Percentiles rank a stretch among this genome's conserved stretches.
phyloP scores from a whole-genome alignment of 2,888 invertebrate species.

The Acanthacorydalis orientalis region DNA sequence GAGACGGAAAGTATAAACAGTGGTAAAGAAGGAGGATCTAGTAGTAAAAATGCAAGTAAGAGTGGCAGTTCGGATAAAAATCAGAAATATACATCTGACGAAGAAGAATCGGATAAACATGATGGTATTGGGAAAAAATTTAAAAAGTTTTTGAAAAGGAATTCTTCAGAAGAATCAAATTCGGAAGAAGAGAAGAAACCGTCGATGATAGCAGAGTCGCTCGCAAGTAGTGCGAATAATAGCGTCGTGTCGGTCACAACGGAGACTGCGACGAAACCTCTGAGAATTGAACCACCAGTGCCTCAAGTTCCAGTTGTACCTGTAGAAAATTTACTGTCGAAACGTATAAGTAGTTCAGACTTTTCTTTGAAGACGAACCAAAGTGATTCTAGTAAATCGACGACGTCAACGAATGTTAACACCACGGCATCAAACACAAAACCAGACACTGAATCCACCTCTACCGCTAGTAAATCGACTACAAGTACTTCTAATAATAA shows the following conservation, averaged over 20 bases:
- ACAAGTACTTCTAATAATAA: too few species aligned
- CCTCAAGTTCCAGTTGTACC: slow-evolving; percentile 13
- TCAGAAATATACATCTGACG: slow-evolving; percentile 5
- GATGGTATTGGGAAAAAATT: slow-evolving; percentile 5
- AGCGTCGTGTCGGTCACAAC: slow-evolving; percentile 25
- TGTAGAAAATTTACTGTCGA: slow-evolving; percentile 4
- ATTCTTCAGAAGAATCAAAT: slow-evolving; percentile 12
- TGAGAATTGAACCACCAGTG: slow-evolving; percentile 24
- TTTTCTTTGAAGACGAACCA: not conserved
- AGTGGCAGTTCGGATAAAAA: slow-evolving; percentile 5
- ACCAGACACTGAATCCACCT: not conserved
- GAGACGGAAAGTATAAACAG: too few species aligned
- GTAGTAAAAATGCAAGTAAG: slow-evolving; percentile 5
- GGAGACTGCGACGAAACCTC: slow-evolving; percentile 23
- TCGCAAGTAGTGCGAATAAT: slow-evolving; percentile 13
- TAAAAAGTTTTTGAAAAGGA: slow-evolving; percentile 8
- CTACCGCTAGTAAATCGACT: too few species aligned
- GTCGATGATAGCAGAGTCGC: slow-evolving; percentile 10
- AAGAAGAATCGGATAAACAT: slow-evolving; percentile 5
- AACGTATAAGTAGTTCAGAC: not conserved
- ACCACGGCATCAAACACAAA: not conserved
- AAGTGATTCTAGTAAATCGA: not conserved
- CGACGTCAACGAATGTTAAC: not conserved
- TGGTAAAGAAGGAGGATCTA: too few species aligned
- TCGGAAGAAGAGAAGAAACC: slow-evolving; percentile 6